Conservation (phyloP, 2,888 invertebrate genomes). For the Vesta saturnalis region DNA sequence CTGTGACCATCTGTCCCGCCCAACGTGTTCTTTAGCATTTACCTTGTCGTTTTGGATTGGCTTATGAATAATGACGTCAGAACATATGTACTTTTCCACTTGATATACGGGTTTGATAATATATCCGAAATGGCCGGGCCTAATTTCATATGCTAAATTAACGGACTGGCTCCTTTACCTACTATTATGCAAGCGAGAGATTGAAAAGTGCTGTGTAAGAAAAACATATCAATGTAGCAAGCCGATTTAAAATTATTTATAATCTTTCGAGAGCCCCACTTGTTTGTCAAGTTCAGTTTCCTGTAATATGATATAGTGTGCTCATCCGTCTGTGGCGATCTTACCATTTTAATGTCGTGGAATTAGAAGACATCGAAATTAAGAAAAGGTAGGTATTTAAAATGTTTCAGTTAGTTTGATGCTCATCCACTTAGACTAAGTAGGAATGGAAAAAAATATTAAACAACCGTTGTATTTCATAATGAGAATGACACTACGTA, state of each 20-base stretch:
- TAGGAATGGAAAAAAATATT: constrained; percentile 19
- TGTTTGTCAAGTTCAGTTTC: constrained; percentile 11
- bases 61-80: constrained; percentile 43
- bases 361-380: constrained; percentile 8
- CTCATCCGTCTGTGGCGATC: constrained; percentile 10
- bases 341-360: constrained; percentile 11
- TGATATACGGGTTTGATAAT: constrained; percentile 47
- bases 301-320: constrained; percentile 13
- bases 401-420: constrained; percentile 20
- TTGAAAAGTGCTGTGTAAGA: constrained; percentile 9
- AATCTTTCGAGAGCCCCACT: background rate
- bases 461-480: constrained; percentile 14
- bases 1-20: constrained; percentile 38
- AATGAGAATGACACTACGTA: constrained; percentile 15
- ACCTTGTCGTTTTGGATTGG: constrained; percentile 46
- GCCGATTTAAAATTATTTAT: constrained; percentile 2
- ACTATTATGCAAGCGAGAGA: background rate
- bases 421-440: constrained; percentile 24
- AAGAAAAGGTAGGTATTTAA: constrained; percentile 11
- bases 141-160: constrained; percentile 43
- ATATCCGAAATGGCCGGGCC: constrained; percentile 45
- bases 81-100: constrained; percentile 47
- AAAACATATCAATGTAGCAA: background rate
- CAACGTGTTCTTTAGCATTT: constrained; percentile 37
- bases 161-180: constrained; percentile 21